phyloP scores from a whole-genome alignment of 2,888 invertebrate species.

The Venusia cambrica region DNA sequence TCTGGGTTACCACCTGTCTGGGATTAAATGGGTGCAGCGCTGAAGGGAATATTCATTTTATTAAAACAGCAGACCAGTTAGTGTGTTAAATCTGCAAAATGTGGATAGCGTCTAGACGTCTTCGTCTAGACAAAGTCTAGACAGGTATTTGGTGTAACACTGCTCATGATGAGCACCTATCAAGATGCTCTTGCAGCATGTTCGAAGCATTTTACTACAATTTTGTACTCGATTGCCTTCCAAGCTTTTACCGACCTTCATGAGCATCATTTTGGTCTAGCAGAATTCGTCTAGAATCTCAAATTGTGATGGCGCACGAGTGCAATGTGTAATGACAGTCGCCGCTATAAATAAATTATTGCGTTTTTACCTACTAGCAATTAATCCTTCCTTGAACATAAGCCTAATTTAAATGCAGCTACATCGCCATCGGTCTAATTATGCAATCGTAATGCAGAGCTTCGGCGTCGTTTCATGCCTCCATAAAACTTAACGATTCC shows the following conservation, averaged over 20 bases:
- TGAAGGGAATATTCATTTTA: constrained; percentile 30
- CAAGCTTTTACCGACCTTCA: constrained; percentile 1
- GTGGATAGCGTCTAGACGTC: constrained; percentile 71
- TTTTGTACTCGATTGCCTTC: constrained; percentile 1
- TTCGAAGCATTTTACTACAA: constrained; percentile 29
- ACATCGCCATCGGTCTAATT: constrained; percentile 32
- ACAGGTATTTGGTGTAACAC: constrained; percentile 72
- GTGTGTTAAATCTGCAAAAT: constrained; percentile 54
- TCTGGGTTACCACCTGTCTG: constrained; percentile 18
- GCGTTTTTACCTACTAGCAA: too few species aligned
- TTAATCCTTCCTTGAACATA: constrained; percentile 22
- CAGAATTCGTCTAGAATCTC: not conserved
- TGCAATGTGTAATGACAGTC: too few species aligned
- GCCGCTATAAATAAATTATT: too few species aligned
- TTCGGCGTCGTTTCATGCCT: constrained; percentile 41
- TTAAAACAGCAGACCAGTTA: constrained; percentile 33
- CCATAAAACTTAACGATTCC: constrained; percentile 60
- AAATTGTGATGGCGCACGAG: too few species aligned
- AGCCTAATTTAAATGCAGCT: constrained; percentile 28
- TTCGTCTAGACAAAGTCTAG: constrained; percentile 77
- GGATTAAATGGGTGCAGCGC: constrained; percentile 22
- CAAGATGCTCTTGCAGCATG: constrained; percentile 50
- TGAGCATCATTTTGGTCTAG: not conserved
- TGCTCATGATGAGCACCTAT: constrained; percentile 60
- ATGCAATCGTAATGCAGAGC: constrained; percentile 42